Conservation (phyloP, 1,140 invertebrate species). For the Meloidogyne hapla region DNA sequence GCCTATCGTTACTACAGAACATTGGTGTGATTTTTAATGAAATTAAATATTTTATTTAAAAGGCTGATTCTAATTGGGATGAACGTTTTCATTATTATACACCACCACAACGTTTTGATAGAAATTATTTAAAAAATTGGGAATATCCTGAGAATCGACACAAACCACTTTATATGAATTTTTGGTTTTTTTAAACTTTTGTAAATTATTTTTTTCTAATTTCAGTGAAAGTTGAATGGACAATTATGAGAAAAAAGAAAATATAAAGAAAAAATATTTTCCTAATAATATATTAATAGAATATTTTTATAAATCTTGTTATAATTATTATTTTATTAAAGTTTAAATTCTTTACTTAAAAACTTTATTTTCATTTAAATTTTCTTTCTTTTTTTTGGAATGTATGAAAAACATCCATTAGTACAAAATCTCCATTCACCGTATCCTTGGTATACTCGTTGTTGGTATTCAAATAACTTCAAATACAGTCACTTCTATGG, state of each 20-base stretch:
- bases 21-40: slow-evolving; percentile 7
- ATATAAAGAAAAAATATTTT: neutral
- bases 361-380: neutral
- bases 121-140: neutral
- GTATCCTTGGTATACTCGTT: slow-evolving; percentile 13
- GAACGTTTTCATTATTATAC: slow-evolving; percentile 25
- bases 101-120: slow-evolving; percentile 9
- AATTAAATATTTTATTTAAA: neutral
- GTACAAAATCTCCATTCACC: neutral
- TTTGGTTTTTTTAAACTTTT: neutral
- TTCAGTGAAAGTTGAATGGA: neutral
- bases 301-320: too few relatives aligned
- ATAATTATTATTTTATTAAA: too few relatives aligned
- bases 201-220: neutral
- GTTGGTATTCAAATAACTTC: slow-evolving; percentile 3
- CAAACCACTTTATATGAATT: slow-evolving; percentile 4
- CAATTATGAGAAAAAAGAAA: neutral
- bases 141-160: slow-evolving; percentile 10
- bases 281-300: too few relatives aligned
- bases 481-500: slow-evolving; percentile 27
- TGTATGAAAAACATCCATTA: neutral
- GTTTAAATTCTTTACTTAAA: too few relatives aligned
- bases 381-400: neutral
- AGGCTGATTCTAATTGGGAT: slow-evolving; percentile 23
- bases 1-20: slow-evolving; percentile 23